Percentiles rank a stretch among this genome's conserved stretches.
These are phyloP conservation scores for Actinernus sp. DNA, from an alignment of 92 coral and sea anemone species.

Conservation along the genomic window DNA sequence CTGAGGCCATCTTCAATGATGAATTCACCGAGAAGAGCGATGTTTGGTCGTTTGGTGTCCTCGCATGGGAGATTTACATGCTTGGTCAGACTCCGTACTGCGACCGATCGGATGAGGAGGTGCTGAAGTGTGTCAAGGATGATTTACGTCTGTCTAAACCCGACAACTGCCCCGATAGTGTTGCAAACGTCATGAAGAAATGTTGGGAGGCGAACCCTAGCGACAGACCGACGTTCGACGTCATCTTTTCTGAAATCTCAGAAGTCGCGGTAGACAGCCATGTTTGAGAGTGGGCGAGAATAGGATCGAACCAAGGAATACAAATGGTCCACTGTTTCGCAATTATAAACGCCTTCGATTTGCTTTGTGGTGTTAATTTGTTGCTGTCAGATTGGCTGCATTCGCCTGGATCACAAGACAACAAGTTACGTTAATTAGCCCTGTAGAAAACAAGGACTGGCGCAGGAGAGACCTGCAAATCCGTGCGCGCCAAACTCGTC, in stretches of 20 bases:
- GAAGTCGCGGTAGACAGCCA: slow-evolving; percentile 85
- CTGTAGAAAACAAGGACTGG: too few species aligned
- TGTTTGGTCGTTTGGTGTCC: slow-evolving; percentile 94
- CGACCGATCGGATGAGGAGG: slow-evolving; percentile 94
- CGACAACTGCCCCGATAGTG: slow-evolving; percentile 89
- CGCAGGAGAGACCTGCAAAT: too few species aligned
- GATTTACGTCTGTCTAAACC: slow-evolving; percentile 96
- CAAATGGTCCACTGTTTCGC: too few species aligned
- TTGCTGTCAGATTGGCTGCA: too few species aligned
- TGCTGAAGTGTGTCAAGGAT: slow-evolving; percentile 81
- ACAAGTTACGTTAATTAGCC: too few species aligned
- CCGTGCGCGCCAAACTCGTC: too few species aligned
- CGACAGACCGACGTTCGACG: slow-evolving; percentile 74
- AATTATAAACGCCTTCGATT: too few species aligned
- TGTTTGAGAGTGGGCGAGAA: too few species aligned
- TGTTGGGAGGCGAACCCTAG: slow-evolving; percentile 90
- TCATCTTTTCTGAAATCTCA: slow-evolving; percentile 76
- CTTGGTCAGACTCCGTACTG: slow-evolving; percentile 89
- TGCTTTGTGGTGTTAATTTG: too few species aligned
- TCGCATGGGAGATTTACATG: slow-evolving; percentile 94
- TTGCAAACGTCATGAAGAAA: slow-evolving; percentile 81
- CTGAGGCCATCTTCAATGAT: slow-evolving; percentile 94
- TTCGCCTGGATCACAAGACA: too few species aligned
- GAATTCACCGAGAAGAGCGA: slow-evolving; percentile 96
- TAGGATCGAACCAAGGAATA: too few species aligned